Base-by-base conservation (phyloP, 2,797 vertebrate genomes). In the Corythornis leucogaster region DNA sequence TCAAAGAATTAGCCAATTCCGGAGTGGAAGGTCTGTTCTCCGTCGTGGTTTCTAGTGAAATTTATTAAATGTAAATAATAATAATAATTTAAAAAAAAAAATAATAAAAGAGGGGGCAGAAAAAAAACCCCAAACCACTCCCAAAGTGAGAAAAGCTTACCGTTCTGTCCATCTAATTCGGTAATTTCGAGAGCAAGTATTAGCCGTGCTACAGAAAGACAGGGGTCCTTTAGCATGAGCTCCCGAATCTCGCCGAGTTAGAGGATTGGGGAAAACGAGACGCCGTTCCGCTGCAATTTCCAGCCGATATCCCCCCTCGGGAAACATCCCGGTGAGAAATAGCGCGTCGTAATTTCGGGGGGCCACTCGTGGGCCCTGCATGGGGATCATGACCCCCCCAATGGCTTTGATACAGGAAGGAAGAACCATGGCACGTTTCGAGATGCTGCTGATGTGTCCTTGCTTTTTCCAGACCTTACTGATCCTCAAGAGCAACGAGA, bases 391-490 rank as follows among this genome's bases (percentile, higher is more conserved):
- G 31, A 5, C 55, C 66, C 13, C 38, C 61, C 35, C 21, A 33
- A 70, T 1, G 31, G 48, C 48, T 90, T 77, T 61, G 85, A 80
- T 89, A 95, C 64, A 20, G 42, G 54, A 82, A 16, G 57, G 33
- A 62, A 38, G 48, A 18, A 57, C 55, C 63, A 76, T 13, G 79
- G 57, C 85, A 24, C 21, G 22, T 80, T 75, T 53, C 3, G 83
- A 61, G 95, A 73, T 70, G 92, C 76, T 79, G 84, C 59, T 26
- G 89, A 14, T 1, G 74, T 11, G 33, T 58, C 59, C 51, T 59
- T 42, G 78, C 51, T 84, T 91, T 91, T 96, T 79, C 78, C 87
- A 76, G 94, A 54, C 70, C 42, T 42, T 42, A 50, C 61, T 13
- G 80, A 26, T 79, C 81, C 78, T 90, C 75, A 11, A 55, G 68